These are phyloP conservation scores for Sinonovacula constricta DNA, from an alignment of 1,140 invertebrate genomes.

Conservation along the genomic window DNA sequence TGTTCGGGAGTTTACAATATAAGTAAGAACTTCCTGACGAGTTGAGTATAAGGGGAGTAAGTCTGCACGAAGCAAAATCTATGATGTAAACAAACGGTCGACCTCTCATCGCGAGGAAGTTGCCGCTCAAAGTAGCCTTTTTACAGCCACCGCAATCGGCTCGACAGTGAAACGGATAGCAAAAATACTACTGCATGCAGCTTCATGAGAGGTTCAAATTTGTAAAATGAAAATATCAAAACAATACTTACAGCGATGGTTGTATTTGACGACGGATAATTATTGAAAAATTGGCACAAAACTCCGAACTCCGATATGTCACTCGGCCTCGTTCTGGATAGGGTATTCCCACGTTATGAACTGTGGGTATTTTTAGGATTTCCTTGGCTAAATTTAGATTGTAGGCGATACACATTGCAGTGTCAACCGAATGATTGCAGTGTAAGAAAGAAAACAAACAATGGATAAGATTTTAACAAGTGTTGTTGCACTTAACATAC, in stretches of 20 bases:
- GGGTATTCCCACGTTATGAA: slow-evolving; percentile 23
- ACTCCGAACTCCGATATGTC: slow-evolving; percentile 26
- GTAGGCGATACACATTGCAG: too few relatives aligned
- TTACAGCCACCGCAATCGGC: slow-evolving; percentile 11
- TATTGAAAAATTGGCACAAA: slow-evolving; percentile 22
- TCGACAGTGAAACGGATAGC: neutral
- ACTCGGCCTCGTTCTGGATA: slow-evolving; percentile 37
- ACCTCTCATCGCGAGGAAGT: neutral
- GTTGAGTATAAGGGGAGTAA: too few relatives aligned
- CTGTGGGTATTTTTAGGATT: neutral
- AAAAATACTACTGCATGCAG: slow-evolving; percentile 10
- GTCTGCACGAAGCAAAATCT: neutral
- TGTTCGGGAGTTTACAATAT: too few relatives aligned
- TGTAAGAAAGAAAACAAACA: too few relatives aligned
- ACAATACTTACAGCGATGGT: neutral
- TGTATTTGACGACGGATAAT: slow-evolving; percentile 19
- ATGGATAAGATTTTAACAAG: too few relatives aligned
- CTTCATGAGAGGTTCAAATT: slow-evolving; percentile 2
- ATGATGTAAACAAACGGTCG: neutral
- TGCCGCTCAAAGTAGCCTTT: neutral
- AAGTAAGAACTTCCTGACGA: too few relatives aligned
- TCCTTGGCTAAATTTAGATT: neutral
- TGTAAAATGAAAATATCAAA: neutral
- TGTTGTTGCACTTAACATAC: too few relatives aligned
- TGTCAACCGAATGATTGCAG: too few relatives aligned